Base-by-base conservation (phyloP, 1,140 invertebrate genomes). In the Asobara japonica region DNA sequence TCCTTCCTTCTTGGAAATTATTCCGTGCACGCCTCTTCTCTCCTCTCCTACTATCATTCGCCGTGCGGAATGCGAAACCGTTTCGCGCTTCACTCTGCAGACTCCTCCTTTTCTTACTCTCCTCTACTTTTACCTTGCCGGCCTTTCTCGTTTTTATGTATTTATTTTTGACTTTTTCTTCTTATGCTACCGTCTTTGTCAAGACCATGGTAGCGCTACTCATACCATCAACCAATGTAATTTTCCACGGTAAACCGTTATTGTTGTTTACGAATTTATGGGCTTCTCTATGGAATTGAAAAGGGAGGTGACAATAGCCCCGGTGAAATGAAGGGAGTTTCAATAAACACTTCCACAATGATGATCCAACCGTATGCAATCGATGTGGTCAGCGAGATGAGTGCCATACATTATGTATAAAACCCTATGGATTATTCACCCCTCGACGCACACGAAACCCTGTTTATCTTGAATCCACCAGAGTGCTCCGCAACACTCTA, bases 291-390 rank as follows among this genome's bases (percentile, higher is more conserved):
- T 56, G 51, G 13, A 18, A 56, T 56, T 4, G 7, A 3, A 25
- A n/a, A 56, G 51, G 8, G 51, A 22, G 16, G 3, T 56, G 22
- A 56, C 51, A 71, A 74, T 56, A n/a, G 74, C 62, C 68, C 60
- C 73, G 64, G 71, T 69, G 69, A 70, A 71, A 38, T 65, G 65
- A 51, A 76, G 74, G 65, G 66, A 77, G 66, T 71, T 36, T 69
- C 72, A 71, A 68, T 65, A 74, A 69, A 73, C 64, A 76, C 77
- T 73, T 78, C 67, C 74, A 74, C 67, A 13, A 11, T 56, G 11
- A 56, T 56, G 25, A 22, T 3, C 51, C 51, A 56, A 25, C 6
- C 22, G 51, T 56, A 27, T 25, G 22, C 51, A 13, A 56, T 56
- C 51, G 10, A 25, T 25, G 51, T 27, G 51, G 22, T 56, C 51